A percentile compares a stretch with the other conserved stretches of the same genome.
Evolutionary conservation across 1,140 invertebrate genomes (phyloP).

Genomic region (Leptinotarsa lineolata): DNA sequence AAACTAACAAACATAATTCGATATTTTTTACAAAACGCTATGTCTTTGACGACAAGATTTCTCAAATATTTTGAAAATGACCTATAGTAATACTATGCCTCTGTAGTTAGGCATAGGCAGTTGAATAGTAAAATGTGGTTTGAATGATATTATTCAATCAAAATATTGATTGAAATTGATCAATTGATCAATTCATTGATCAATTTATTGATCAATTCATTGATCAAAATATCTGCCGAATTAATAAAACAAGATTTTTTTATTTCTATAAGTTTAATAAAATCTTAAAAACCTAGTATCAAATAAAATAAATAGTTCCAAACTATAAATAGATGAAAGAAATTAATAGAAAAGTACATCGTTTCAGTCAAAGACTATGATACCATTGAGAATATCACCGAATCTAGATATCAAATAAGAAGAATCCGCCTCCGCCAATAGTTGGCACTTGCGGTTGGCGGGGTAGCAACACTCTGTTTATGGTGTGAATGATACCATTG

Average conservation of each 20-base stretch:
- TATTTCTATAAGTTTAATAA: not conserved
- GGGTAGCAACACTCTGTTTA: constrained; percentile 60
- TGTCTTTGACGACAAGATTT: too few relatives aligned
- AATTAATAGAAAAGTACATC: not conserved
- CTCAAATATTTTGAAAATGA: too few relatives aligned
- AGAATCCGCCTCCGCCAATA: constrained; percentile 47
- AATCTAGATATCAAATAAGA: constrained; percentile 54
- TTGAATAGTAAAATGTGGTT: too few relatives aligned
- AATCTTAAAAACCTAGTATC: not conserved
- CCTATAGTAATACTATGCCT: too few relatives aligned
- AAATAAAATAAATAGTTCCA: constrained; percentile 1
- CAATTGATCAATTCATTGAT: too few relatives aligned
- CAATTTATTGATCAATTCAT: too few relatives aligned
- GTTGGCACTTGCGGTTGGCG: constrained; percentile 44
- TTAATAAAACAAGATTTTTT: not conserved
- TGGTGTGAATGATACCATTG: constrained; percentile 66
- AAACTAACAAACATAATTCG: too few relatives aligned
- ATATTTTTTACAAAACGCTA: too few relatives aligned
- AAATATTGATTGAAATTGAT: too few relatives aligned
- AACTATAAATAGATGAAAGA: not conserved
- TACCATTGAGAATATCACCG: not conserved
- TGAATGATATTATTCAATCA: too few relatives aligned
- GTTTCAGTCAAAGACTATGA: not conserved
- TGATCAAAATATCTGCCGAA: not conserved
- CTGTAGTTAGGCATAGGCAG: too few relatives aligned